Conservation (phyloP, 2,797 vertebrate species). For the Pseudochirops cupreus region DNA sequence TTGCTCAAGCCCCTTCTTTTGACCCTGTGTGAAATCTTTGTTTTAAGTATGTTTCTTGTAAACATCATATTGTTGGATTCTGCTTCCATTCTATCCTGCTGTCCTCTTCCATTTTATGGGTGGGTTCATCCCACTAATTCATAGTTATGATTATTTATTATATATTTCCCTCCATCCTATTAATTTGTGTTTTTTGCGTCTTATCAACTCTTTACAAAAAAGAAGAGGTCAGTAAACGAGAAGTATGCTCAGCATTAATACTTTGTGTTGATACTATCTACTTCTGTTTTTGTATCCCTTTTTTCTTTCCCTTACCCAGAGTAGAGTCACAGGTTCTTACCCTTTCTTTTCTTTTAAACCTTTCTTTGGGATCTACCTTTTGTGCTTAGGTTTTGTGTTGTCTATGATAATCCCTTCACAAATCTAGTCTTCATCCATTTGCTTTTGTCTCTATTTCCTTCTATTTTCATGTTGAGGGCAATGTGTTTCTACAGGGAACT, state of each 20-base stretch:
- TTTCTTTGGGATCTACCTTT: neutral
- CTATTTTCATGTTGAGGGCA: neutral
- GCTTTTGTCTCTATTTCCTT: neutral
- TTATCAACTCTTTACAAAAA: neutral
- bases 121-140: neutral
- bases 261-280: neutral
- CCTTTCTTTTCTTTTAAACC: neutral
- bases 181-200: neutral
- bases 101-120: neutral
- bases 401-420: neutral
- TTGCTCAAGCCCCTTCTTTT: neutral
- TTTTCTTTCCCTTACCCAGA: neutral
- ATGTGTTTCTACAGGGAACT: neutral
- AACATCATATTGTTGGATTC: neutral
- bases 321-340: neutral
- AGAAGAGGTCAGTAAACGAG: neutral
- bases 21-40: neutral
- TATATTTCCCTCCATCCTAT: neutral
- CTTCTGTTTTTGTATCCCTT: neutral
- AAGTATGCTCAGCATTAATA: neutral
- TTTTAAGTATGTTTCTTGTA: neutral
- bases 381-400: neutral
- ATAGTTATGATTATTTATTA: neutral
- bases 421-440: neutral
- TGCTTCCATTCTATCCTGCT: neutral